These are phyloP conservation scores for Ochropleura leucogaster DNA, from an alignment of 2,888 invertebrate species.

Conservation along the genomic window DNA sequence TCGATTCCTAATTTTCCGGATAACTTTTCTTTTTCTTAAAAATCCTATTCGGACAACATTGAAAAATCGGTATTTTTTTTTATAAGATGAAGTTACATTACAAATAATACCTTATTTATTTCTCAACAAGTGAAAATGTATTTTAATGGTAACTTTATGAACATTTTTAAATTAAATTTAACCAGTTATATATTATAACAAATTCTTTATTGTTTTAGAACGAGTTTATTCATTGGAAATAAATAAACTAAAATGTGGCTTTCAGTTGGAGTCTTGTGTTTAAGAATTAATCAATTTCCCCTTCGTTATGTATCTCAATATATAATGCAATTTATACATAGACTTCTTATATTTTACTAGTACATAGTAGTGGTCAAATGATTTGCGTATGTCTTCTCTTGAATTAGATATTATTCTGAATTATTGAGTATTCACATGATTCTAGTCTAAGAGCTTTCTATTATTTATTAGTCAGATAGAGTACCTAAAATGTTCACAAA, in stretches of 20 bases:
- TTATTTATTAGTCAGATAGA: not conserved
- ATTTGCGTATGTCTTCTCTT: constrained; percentile 1
- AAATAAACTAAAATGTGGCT: too few relatives aligned
- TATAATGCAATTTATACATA: not conserved
- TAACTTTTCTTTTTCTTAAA: not conserved
- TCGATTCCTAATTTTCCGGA: not conserved
- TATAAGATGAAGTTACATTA: not conserved
- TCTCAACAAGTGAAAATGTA: not conserved
- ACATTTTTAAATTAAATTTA: too few relatives aligned
- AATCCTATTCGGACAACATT: not conserved
- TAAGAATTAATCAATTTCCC: not conserved
- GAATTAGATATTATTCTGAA: not conserved
- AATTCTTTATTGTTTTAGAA: too few relatives aligned
- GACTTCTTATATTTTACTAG: constrained; percentile 5
- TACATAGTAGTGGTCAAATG: not conserved
- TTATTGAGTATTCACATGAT: not conserved
- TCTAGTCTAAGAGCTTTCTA: not conserved
- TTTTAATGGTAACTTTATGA: not conserved
- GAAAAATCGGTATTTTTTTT: not conserved
- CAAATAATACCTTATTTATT: not conserved
- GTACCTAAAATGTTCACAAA: not conserved
- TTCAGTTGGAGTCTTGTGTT: not conserved
- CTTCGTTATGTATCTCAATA: not conserved
- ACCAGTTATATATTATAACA: too few relatives aligned
- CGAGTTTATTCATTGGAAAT: too few relatives aligned